Evolutionary conservation across 2,113 vertebrate genomes (phyloP).

Genomic region (Zosterops pallidus): DNA sequence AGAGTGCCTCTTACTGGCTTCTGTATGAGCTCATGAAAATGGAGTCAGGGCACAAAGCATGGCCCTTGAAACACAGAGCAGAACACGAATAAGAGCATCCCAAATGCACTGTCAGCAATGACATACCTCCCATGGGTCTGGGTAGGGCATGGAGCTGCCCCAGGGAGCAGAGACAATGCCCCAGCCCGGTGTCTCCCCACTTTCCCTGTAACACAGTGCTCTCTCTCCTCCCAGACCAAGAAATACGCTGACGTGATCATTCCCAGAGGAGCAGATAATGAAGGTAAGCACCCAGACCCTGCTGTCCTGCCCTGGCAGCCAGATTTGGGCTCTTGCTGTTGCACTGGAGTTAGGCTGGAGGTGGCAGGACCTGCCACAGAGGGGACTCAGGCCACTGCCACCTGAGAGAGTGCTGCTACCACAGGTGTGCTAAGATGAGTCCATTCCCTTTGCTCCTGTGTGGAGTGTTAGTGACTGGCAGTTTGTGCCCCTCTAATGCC

Average conservation of each 20-base stretch:
- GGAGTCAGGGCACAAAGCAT: not conserved
- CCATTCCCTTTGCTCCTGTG: not conserved
- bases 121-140: not conserved
- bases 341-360: not conserved
- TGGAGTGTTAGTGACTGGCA: not conserved
- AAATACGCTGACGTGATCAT: conserved; percentile 98
- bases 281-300: conserved; percentile 78
- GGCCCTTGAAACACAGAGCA: not conserved
- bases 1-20: not conserved
- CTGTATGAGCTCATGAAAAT: not conserved
- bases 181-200: not conserved
- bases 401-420: not conserved
- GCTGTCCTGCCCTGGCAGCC: not conserved
- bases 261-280: conserved; percentile 93
- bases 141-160: not conserved
- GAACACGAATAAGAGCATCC: not conserved
- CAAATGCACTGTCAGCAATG: not conserved
- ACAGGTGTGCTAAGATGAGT: not conserved
- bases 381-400: not conserved
- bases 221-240: conserved; percentile 84
- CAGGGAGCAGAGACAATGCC: not conserved
- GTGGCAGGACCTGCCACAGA: not conserved
- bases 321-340: not conserved
- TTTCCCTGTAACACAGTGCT: not conserved
- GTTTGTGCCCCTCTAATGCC: not conserved